Conservation (phyloP, 2,113 vertebrate species). For the Apus apus region DNA sequence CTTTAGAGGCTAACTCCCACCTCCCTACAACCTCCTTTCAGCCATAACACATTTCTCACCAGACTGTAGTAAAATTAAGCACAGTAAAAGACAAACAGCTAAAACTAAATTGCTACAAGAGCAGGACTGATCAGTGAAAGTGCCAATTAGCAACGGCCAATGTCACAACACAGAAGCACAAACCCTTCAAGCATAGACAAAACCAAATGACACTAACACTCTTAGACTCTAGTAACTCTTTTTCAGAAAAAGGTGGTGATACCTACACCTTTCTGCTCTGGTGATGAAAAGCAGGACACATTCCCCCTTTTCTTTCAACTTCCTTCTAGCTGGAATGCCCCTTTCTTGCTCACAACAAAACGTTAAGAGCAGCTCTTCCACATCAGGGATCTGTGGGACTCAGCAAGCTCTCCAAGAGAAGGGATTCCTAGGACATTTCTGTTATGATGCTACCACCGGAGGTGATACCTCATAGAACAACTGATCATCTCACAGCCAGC, state of each 20-base stretch:
- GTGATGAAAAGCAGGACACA: not conserved
- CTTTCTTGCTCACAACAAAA: not conserved
- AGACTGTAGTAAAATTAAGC: not conserved
- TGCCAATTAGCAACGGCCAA: not conserved
- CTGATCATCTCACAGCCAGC: not conserved
- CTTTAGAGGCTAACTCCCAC: too few relatives aligned
- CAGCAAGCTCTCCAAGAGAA: not conserved
- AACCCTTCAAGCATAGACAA: not conserved
- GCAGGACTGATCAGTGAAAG: accelerated
- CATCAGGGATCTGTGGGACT: not conserved
- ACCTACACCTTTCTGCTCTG: not conserved
- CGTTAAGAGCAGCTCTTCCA: not conserved
- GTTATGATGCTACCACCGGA: not conserved
- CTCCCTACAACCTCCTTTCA: too few relatives aligned
- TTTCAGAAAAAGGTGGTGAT: not conserved
- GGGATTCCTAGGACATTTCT: not conserved
- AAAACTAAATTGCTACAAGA: not conserved
- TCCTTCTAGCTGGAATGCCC: not conserved
- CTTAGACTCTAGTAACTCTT: not conserved
- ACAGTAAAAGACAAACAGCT: not conserved
- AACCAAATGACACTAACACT: not conserved
- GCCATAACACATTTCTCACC: not conserved
- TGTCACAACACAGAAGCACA: not conserved
- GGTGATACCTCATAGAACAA: not conserved
- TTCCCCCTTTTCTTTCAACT: not conserved